These are phyloP conservation scores for Monodelphis domestica DNA, from an alignment of 2,797 vertebrate genomes.

Conservation along the genomic window DNA sequence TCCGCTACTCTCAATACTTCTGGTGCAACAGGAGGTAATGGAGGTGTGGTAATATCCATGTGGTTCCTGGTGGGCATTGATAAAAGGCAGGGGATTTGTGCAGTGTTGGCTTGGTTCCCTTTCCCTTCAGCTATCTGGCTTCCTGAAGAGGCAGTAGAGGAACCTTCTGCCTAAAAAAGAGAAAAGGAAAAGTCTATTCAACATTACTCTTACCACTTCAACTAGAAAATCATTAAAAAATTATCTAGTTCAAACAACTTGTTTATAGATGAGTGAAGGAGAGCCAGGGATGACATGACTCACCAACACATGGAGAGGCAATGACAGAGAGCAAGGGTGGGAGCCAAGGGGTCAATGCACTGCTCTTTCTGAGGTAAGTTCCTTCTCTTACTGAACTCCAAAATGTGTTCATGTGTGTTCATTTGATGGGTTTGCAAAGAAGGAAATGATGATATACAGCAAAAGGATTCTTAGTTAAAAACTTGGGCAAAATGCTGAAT, in stretches of 20 bases:
- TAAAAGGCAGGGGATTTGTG: slow-evolving; percentile 94
- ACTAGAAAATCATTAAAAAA: not conserved
- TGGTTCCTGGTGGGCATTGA: slow-evolving; percentile 98
- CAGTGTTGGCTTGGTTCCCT: slow-evolving; percentile 87
- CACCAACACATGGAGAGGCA: not conserved
- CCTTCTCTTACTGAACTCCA: not conserved
- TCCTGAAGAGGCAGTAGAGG: slow-evolving; percentile 87
- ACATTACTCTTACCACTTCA: not conserved
- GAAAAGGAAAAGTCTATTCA: not conserved
- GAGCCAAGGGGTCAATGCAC: not conserved
- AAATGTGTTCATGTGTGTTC: not conserved
- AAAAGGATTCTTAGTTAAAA: not conserved
- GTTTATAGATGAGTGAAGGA: not conserved
- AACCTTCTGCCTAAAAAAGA: slow-evolving; percentile 88
- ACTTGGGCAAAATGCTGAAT: not conserved
- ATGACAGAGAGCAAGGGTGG: not conserved
- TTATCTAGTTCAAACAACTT: not conserved
- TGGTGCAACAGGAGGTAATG: slow-evolving; percentile 92
- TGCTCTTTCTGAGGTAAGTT: not conserved
- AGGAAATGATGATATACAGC: not conserved
- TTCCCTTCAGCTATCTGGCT: slow-evolving; percentile 87
- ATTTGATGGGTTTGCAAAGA: not conserved
- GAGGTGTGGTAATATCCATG: slow-evolving; percentile 97
- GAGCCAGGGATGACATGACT: not conserved
- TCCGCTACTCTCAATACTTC: slow-evolving; percentile 96